Evolutionary conservation across 2,797 vertebrate genomes (phyloP).

Genomic region (Sarcophilus harrisii): DNA sequence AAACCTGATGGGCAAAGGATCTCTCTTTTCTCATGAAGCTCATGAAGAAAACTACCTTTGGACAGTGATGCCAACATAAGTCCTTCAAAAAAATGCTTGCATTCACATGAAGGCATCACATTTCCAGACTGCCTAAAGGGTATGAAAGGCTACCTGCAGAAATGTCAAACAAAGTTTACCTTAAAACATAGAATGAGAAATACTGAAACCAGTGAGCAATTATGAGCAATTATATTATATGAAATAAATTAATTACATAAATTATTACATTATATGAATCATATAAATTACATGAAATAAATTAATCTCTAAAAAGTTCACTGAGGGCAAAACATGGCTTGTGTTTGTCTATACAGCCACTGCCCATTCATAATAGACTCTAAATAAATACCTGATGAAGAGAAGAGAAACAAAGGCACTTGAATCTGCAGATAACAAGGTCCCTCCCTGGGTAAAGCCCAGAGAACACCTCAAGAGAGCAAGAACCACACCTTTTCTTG

Average conservation of each 20-base stretch:
- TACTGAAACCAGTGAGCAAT: not conserved
- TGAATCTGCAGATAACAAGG: not conserved
- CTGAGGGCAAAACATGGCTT: not conserved
- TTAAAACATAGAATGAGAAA: not conserved
- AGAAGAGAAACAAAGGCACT: not conserved
- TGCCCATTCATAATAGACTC: not conserved
- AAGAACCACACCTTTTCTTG: not conserved
- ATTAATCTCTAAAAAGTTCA: not conserved
- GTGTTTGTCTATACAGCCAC: not conserved
- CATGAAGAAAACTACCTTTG: not conserved
- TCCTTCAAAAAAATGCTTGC: not conserved
- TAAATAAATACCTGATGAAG: not conserved
- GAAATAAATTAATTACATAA: not conserved
- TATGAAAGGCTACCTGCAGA: not conserved
- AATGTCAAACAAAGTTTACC: not conserved
- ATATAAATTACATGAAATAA: not conserved
- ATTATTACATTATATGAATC: too few species aligned
- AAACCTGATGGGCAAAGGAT: not conserved
- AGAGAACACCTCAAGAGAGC: not conserved
- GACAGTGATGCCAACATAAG: not conserved
- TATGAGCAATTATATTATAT: not conserved
- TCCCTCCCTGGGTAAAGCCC: not conserved
- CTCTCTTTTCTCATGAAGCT: not conserved
- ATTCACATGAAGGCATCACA: not conserved
- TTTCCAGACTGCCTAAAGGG: not conserved